Evolutionary conservation across 1,140 invertebrate genomes (phyloP), one percentile per base, ranked within the genome.

Genomic region (Drosophila lacertosa): DNA sequence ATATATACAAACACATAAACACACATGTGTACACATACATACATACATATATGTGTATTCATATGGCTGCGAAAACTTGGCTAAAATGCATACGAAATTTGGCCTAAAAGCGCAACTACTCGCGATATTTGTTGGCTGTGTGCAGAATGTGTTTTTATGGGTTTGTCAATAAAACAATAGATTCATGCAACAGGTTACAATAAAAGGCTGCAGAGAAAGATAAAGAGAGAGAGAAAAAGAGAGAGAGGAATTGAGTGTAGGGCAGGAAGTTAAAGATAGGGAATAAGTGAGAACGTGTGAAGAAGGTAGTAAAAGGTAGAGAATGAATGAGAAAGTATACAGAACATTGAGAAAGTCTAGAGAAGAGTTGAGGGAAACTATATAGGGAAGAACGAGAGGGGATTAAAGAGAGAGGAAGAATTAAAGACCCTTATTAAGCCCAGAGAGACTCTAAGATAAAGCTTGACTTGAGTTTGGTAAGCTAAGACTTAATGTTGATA

Each of bases 61-160:
- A 18, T 70, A 37, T 50, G 24, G 44, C 2, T 44, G 5, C n/a
- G 5, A 20, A 20, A 5, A n/a, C n/a, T 37, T 13, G 3, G 15
- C 15, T 26, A 45, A 16, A 66, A 44, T 67, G 63, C 68, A 73
- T 72, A 73, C n/a, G 48, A 63, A 37, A 73, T 59, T 78, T 82
- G 74, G 74, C 75, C 80, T 79, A 68, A 75, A 83, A 84, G 79
- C 76, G 59, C 63, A 77, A 42, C 67, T 51, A 58, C 50, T 72
- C 37, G 37, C 47, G 42, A 64, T 63, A 22, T 42, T 33, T 24
- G 20, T 48, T 18, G 42, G 44, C 29, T 18, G 24, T 37, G 55
- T 40, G 40, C 64, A 59, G 40, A 33, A 75, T 33, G 45, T 68
- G 62, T 64, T 67, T 57, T 63, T 63, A 57, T 48, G 40, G 59